phyloP scores from a whole-genome alignment of 2,797 vertebrate genomes.

The Pseudochirops cupreus region DNA sequence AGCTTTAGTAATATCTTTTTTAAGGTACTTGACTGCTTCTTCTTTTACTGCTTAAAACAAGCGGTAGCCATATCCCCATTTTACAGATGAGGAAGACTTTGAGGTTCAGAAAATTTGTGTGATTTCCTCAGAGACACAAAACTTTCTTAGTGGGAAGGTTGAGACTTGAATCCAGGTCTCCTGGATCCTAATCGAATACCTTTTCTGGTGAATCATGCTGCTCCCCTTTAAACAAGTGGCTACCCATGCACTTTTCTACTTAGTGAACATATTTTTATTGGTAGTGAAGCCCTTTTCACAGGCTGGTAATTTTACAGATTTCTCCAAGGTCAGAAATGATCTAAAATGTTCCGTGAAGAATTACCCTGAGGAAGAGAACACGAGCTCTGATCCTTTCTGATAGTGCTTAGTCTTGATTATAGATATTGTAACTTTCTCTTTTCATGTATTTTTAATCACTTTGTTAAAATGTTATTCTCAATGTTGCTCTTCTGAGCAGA shows the following conservation, averaged over 20 bases:
- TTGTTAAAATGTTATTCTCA: conserved; percentile 77
- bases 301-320: not conserved
- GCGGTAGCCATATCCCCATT: conserved; percentile 38
- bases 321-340: not conserved
- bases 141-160: not conserved
- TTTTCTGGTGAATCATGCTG: conserved; percentile 9
- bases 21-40: not conserved
- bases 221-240: conserved; percentile 8
- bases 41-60: conserved; percentile 24
- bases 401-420: conserved; percentile 14
- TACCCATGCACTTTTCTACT: not conserved
- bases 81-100: conserved; percentile 40
- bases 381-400: conserved; percentile 22
- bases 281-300: not conserved
- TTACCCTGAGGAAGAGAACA: not conserved
- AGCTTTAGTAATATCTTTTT: not conserved
- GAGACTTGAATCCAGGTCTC: not conserved
- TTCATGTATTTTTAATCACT: conserved; percentile 64
- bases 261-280: conserved; percentile 44
- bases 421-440: conserved; percentile 56
- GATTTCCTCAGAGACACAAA: conserved; percentile 2
- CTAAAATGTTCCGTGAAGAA: conserved; percentile 17
- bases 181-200: not conserved
- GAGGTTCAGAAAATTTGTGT: conserved; percentile 28
- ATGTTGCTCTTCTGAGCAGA: conserved; percentile 83